Evolutionary conservation across 2,888 invertebrate genomes (phyloP).

Genomic region (Leptarthrus brevirostris): DNA sequence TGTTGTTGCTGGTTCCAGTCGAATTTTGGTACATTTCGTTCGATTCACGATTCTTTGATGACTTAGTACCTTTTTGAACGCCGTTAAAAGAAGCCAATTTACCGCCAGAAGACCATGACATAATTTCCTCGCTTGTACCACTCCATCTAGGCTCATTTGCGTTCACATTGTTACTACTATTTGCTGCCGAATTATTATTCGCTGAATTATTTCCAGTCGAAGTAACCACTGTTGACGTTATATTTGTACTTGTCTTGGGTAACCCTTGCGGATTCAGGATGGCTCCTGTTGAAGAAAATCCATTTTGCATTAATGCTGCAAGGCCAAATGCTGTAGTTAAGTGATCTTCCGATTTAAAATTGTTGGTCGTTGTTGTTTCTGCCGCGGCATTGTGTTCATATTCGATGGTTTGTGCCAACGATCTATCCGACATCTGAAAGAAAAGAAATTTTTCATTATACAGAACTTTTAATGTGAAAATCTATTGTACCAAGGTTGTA

Average conservation of each 20-base stretch:
- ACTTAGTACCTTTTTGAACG: constrained; percentile 72
- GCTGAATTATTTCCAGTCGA: constrained; percentile 37
- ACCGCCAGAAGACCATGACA: constrained; percentile 78
- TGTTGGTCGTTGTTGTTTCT: constrained; percentile 56
- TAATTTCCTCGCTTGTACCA: constrained; percentile 68
- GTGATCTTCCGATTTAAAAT: constrained; percentile 78
- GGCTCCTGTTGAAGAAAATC: constrained; percentile 76
- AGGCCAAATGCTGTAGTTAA: constrained; percentile 78
- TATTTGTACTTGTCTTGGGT: constrained; percentile 60
- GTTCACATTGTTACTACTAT: constrained; percentile 20
- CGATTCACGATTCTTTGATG: constrained; percentile 27
- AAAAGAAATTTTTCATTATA: constrained; percentile 9
- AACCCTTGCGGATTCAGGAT: constrained; percentile 67
- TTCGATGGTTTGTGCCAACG: constrained; percentile 66
- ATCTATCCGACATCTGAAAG: constrained; percentile 65
- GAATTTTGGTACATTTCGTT: constrained; percentile 15
- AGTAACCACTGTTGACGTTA: constrained; percentile 51
- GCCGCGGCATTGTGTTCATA: constrained; percentile 63
- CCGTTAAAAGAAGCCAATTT: constrained; percentile 85
- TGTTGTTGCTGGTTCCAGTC: background rate
- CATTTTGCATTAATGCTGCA: constrained; percentile 81
- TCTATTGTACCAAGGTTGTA: constrained; percentile 64
- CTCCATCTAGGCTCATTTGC: background rate
- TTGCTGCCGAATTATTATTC: constrained; percentile 48
- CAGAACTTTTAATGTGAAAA: background rate